Evolutionary conservation across 1,140 invertebrate genomes (phyloP).

Genomic region (Pogonomyrmex californicus): DNA sequence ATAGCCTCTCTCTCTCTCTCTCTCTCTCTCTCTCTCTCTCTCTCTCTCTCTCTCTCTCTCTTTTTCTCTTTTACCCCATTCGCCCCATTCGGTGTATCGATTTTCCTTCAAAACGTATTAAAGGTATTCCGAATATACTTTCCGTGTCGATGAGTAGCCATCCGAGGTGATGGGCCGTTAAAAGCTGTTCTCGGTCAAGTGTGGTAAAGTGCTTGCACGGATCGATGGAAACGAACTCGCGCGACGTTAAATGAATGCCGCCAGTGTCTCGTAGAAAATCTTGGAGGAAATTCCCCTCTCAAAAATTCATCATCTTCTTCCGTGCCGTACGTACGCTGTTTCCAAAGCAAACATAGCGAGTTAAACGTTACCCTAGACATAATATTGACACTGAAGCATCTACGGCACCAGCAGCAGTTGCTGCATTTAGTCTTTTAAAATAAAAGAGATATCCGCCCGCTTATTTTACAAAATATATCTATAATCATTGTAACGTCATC

Average conservation of each 20-base stretch:
- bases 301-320: slow-evolving; percentile 53
- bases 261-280: slow-evolving; percentile 57
- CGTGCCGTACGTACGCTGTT: slow-evolving; percentile 23
- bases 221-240: slow-evolving; percentile 75
- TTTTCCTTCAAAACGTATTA: slow-evolving; percentile 76
- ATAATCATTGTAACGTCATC: background rate
- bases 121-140: slow-evolving; percentile 79
- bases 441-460: background rate
- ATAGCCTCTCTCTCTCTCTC: slow-evolving; percentile 8
- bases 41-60: background rate
- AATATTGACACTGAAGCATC: slow-evolving; percentile 51
- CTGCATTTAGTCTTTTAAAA: slow-evolving; percentile 41
- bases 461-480: background rate
- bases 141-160: slow-evolving; percentile 79
- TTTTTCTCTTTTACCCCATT: slow-evolving; percentile 12
- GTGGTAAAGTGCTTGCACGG: slow-evolving; percentile 73
- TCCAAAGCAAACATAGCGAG: slow-evolving; percentile 58
- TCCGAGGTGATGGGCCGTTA: slow-evolving; percentile 80
- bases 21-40: slow-evolving; percentile 12
- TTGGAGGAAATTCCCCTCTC: slow-evolving; percentile 62
- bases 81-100: slow-evolving; percentile 70
- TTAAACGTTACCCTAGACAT: slow-evolving; percentile 54
- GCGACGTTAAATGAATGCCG: slow-evolving; percentile 73
- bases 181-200: slow-evolving; percentile 79
- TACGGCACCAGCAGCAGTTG: slow-evolving; percentile 35